phyloP scores from a whole-genome alignment of 1,140 invertebrate genomes.

The Rhizoglyphus robini region DNA sequence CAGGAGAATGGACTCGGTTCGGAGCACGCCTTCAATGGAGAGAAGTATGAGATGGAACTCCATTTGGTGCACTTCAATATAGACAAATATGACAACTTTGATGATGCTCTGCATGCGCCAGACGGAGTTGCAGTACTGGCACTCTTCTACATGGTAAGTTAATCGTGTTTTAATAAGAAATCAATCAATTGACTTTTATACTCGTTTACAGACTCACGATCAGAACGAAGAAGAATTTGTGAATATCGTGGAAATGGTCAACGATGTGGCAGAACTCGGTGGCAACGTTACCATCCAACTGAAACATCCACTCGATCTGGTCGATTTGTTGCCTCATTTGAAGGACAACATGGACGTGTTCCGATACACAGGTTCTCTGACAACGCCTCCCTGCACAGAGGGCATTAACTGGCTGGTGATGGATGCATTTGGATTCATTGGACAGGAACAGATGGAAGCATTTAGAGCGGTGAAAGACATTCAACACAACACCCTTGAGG shows the following conservation, averaged over 20 bases:
- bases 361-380: slow-evolving; percentile 55
- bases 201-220: not conserved
- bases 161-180: not conserved
- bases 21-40: slow-evolving; percentile 68
- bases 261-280: not conserved
- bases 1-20: slow-evolving; percentile 61
- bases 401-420: slow-evolving; percentile 58
- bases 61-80: slow-evolving; percentile 53
- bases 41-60: slow-evolving; percentile 35
- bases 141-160: slow-evolving; percentile 43
- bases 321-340: not conserved
- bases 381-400: slow-evolving; percentile 56
- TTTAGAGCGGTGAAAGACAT: not conserved
- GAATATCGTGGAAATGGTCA: not conserved
- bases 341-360: slow-evolving; percentile 39
- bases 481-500: slow-evolving; percentile 15
- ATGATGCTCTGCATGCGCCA: slow-evolving; percentile 39
- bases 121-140: slow-evolving; percentile 52
- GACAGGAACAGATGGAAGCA: slow-evolving; percentile 32
- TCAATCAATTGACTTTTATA: not conserved
- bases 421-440: slow-evolving; percentile 43
- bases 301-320: slow-evolving; percentile 14
- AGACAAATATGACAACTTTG: slow-evolving; percentile 40
- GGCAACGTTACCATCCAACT: not conserved
- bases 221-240: slow-evolving; percentile 36